Evolutionary conservation across 2,113 vertebrate genomes (phyloP), one percentile per base, ranked within the genome.

Genomic region (Eulemur macaco): DNA sequence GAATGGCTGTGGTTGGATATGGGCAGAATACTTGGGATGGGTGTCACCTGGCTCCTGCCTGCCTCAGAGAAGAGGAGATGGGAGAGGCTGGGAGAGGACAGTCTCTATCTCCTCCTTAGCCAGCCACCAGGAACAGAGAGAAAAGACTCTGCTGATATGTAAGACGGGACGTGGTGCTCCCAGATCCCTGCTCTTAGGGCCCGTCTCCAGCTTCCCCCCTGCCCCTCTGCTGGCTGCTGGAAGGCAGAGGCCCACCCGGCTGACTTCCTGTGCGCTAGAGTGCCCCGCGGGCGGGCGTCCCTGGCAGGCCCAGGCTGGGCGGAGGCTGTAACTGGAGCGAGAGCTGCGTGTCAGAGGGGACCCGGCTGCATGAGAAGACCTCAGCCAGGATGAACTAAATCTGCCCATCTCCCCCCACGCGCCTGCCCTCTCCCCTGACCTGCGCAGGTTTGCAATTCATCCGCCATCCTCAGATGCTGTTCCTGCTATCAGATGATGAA

Each of bases 401-500:
- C 96, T 94, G 64, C 96, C 78, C 71, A 76, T 94, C 89, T 96
- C 45, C 93, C 39, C 84, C 95, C 12, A 66, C 77, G n/a, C 23
- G 10, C 37, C 87, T 96, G 90, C 93, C 91, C 96, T 98, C 97
- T 42, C 18, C 71, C 17, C 93, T 45, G 74, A 97, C 83, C 90
- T 77, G 96, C 85, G 78, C 25, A 96, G 95, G 95, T 97, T 98
- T 91, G 96, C 94, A 96, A 97, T 97, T 98, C 96, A 98, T 95
- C 96, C 13, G 31, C 88, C 58, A 73, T 96, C 69, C 83, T 98
- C 95, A 63, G 97, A 98, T 97, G 91, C 97, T 98, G 95, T 96
- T 98, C 97, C 94, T 86, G 94, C 91, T 96, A 98, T 96, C 96
- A 97, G 97, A 97, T 97, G 96, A 91, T 95, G 92, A 98, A 98